phyloP scores from a whole-genome alignment of 1,140 invertebrate genomes.

The Macrobrachium rosenbergii region DNA sequence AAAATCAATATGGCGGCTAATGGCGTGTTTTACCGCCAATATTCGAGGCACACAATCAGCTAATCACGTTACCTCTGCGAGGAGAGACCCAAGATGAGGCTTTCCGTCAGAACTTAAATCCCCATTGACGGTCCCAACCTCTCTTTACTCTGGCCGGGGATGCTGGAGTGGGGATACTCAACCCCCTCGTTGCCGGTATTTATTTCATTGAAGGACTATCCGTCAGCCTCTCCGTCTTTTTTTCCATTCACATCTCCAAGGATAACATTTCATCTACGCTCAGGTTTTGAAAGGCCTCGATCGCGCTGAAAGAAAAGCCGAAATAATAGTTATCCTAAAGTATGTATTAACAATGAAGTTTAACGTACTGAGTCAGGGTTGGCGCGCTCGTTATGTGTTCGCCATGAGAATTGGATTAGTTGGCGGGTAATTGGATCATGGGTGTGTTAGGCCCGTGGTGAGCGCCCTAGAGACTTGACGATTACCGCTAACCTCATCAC shows the following conservation, averaged over 20 bases:
- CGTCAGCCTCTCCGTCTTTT: neutral
- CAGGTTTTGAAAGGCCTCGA: neutral
- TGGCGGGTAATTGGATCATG: conserved; percentile 50
- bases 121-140: conserved; percentile 36
- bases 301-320: neutral
- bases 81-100: conserved; percentile 49
- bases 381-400: conserved; percentile 50
- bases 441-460: conserved; percentile 50
- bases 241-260: neutral
- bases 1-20: conserved; percentile 50
- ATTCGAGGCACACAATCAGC: conserved; percentile 52
- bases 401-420: conserved; percentile 52
- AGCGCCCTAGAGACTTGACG: conserved; percentile 47
- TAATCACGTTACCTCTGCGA: conserved; percentile 48
- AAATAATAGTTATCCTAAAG: conserved; percentile 12
- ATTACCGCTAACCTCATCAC: conserved; percentile 47
- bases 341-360: conserved; percentile 22
- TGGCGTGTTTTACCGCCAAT: conserved; percentile 49
- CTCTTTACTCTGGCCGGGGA: conserved; percentile 6
- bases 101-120: conserved; percentile 50
- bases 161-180: neutral
- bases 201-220: neutral
- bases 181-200: neutral
- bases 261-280: neutral
- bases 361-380: conserved; percentile 22